Evolutionary conservation across 1,140 invertebrate species (phyloP).

Genomic region (Parasteatoda tepidariorum): DNA sequence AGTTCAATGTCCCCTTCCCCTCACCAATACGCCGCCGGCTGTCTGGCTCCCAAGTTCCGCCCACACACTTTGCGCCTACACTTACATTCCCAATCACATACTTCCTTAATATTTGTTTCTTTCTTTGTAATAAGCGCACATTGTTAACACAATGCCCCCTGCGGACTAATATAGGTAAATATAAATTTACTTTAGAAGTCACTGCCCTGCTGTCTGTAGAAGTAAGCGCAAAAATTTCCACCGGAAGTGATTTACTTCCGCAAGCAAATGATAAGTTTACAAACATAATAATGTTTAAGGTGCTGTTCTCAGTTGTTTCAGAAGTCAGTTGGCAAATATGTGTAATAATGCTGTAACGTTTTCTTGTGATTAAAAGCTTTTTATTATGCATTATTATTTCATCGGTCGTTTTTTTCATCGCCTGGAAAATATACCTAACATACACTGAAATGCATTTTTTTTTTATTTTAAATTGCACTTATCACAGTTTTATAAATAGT

Average conservation of each 20-base stretch:
- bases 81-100: neutral
- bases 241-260: neutral
- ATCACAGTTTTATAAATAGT: too few relatives aligned
- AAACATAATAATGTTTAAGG: too few relatives aligned
- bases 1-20: slow-evolving; percentile 42
- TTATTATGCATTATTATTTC: too few relatives aligned
- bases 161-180: neutral
- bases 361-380: too few relatives aligned
- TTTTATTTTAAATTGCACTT: too few relatives aligned
- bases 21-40: slow-evolving; percentile 36
- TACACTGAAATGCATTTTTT: too few relatives aligned
- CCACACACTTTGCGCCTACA: slow-evolving; percentile 28
- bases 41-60: slow-evolving; percentile 51
- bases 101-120: neutral
- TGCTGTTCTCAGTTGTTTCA: too few relatives aligned
- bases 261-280: neutral
- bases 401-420: too few relatives aligned
- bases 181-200: neutral
- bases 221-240: neutral
- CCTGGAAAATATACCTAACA: too few relatives aligned
- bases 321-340: too few relatives aligned
- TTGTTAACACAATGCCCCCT: neutral
- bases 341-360: too few relatives aligned
- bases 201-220: neutral
- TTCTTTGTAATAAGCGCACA: neutral